Evolutionary conservation across 2,797 vertebrate species (phyloP).

Genomic region (Pangasius sanitwongsei): DNA sequence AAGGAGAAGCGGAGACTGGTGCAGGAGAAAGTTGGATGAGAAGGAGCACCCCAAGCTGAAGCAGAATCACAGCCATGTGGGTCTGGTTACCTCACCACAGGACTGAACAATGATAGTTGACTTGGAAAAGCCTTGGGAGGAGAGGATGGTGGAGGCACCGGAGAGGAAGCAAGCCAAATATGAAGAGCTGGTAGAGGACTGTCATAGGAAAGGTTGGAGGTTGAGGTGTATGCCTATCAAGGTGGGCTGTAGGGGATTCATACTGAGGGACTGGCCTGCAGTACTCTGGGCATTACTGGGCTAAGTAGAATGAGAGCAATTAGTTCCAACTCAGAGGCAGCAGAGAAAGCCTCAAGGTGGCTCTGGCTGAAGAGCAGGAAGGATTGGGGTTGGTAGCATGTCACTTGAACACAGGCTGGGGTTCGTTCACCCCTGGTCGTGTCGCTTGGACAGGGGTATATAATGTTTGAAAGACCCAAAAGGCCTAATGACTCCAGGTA

Average conservation of each 20-base stretch:
- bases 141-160: background rate
- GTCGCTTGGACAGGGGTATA: background rate
- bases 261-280: background rate
- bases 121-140: background rate
- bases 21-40: background rate
- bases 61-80: background rate
- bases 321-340: background rate
- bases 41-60: background rate
- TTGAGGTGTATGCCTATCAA: background rate
- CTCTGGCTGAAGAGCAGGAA: background rate
- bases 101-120: background rate
- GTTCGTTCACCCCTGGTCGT: background rate
- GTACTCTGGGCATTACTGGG: background rate
- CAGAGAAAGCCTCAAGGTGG: background rate
- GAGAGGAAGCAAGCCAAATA: background rate
- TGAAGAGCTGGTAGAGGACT: background rate
- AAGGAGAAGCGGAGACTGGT: background rate
- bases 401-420: background rate
- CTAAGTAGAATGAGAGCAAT: background rate
- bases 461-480: background rate
- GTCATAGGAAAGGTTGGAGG: background rate
- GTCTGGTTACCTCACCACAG: background rate
- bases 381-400: background rate
- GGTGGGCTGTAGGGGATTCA: background rate
- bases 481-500: background rate